A percentile compares a stretch with the other conserved stretches of the same genome.
These are phyloP conservation scores for Collichthys lucidus DNA, from an alignment of 2,113 vertebrate genomes.

Conservation along the genomic window DNA sequence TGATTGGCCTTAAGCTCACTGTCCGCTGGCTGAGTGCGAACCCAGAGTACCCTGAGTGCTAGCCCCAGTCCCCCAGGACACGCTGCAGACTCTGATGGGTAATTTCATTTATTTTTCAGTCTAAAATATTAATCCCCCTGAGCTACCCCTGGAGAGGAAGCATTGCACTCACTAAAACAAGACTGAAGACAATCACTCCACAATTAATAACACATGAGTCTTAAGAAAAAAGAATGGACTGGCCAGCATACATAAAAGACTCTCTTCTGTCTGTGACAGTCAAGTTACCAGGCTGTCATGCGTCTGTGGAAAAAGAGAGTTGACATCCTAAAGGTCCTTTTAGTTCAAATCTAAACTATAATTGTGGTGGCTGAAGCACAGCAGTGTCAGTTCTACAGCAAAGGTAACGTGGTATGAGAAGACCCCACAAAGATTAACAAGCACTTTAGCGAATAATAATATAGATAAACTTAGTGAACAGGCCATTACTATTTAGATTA, in stretches of 20 bases:
- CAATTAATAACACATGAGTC: slow-evolving; percentile 85
- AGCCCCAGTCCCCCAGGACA: slow-evolving; percentile 73
- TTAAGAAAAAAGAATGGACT: slow-evolving; percentile 62
- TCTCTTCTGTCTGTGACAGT: slow-evolving; percentile 59
- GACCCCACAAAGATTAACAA: background rate
- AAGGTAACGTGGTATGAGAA: background rate
- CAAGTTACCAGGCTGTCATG: slow-evolving; percentile 48
- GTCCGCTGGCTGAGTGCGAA: slow-evolving; percentile 78
- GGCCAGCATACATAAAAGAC: slow-evolving; percentile 65
- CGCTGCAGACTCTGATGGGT: slow-evolving; percentile 81
- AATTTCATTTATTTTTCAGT: slow-evolving; percentile 85
- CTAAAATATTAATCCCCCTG: slow-evolving; percentile 84
- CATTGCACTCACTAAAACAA: slow-evolving; percentile 83
- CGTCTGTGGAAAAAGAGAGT: slow-evolving; percentile 50
- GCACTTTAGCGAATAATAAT: background rate
- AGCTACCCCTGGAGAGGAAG: slow-evolving; percentile 78
- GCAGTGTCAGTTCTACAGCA: background rate
- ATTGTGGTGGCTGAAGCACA: slow-evolving; percentile 16
- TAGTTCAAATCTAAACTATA: slow-evolving; percentile 43
- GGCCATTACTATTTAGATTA: background rate
- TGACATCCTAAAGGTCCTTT: slow-evolving; percentile 51
- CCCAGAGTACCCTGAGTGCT: slow-evolving; percentile 81
- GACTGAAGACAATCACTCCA: slow-evolving; percentile 77
- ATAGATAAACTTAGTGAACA: background rate
- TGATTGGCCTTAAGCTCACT: slow-evolving; percentile 80